Percentiles rank a stretch among this genome's conserved stretches.
Evolutionary conservation across 30 jellyfish, hydroid and myxozoan species (phyloP).

Genomic region (Clytia hemisphaerica): DNA sequence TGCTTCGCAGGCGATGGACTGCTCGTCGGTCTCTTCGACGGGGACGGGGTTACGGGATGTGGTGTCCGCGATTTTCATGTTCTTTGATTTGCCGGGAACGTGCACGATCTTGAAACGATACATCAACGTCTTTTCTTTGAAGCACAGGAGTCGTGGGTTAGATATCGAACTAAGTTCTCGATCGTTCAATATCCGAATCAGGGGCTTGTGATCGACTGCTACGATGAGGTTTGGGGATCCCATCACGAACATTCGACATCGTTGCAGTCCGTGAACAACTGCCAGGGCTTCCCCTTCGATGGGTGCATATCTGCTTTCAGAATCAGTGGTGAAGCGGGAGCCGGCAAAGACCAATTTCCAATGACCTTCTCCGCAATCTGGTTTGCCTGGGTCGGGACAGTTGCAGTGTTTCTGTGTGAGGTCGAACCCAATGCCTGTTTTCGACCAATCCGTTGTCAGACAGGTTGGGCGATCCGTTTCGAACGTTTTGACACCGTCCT

Average conservation of each 20-base stretch:
- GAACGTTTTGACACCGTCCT: conserved; percentile 35
- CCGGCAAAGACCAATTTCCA: conserved; percentile 62
- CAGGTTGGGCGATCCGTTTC: conserved; percentile 48
- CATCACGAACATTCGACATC: too few species aligned
- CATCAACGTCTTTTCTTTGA: conserved; percentile 39
- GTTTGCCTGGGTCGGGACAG: conserved; percentile 20
- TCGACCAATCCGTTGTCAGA: conserved; percentile 48
- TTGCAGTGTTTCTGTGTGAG: conserved; percentile 46
- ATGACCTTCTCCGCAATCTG: conserved; percentile 37
- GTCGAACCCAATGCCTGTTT: conserved; percentile 48
- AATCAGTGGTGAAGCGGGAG: conserved; percentile 45
- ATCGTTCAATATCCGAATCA: conserved; percentile 19
- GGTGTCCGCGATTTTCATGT: neutral
- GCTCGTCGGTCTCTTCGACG: neutral
- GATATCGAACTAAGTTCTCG: conserved; percentile 20
- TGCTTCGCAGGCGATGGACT: neutral
- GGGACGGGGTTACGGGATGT: conserved; percentile 5
- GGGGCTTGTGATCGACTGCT: conserved; percentile 60
- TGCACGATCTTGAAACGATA: conserved; percentile 30
- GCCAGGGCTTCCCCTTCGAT: conserved; percentile 59
- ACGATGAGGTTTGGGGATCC: conserved; percentile 41
- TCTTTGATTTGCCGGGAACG: conserved; percentile 38
- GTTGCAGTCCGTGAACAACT: conserved; percentile 21
- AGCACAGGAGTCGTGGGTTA: conserved; percentile 30
- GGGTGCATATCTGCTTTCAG: conserved; percentile 49